phyloP scores from a whole-genome alignment of 2,888 invertebrate species.

The Agrotis clavis region DNA sequence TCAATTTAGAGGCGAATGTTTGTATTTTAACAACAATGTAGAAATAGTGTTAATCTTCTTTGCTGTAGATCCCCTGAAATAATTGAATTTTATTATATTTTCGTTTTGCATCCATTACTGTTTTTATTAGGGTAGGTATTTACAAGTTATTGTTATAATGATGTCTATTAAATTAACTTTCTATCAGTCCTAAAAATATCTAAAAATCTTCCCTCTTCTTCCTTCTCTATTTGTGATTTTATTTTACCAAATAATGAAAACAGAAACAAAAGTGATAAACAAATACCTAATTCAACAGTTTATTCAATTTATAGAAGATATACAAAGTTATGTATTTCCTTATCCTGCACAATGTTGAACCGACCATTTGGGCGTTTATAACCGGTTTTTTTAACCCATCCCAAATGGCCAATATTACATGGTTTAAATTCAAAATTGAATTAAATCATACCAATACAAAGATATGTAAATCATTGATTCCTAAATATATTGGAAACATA shows the following conservation, averaged over 20 bases:
- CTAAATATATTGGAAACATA: conserved; percentile 4
- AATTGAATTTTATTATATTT: background rate
- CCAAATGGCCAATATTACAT: no score
- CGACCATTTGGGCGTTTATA: no score
- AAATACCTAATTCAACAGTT: background rate
- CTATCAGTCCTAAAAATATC: background rate
- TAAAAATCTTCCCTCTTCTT: no score
- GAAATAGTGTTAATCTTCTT: background rate
- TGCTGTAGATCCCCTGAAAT: background rate
- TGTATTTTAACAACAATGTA: background rate
- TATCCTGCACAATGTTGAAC: no score
- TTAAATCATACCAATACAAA: conserved; percentile 7
- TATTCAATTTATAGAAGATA: background rate
- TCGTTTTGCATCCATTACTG: background rate
- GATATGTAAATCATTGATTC: conserved; percentile 19
- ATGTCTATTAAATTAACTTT: background rate
- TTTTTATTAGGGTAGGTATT: conserved; percentile 11
- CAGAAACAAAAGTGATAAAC: no score
- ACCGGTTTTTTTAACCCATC: no score
- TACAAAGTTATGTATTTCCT: background rate
- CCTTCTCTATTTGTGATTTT: no score
- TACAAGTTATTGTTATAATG: conserved; percentile 2
- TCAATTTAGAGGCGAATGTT: background rate
- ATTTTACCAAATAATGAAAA: no score
- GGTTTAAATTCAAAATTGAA: background rate